A percentile compares a stretch with the other conserved stretches of the same genome.
These are phyloP conservation scores for Galeopterus variegatus DNA, from an alignment of 2,113 vertebrate species.

Conservation along the genomic window DNA sequence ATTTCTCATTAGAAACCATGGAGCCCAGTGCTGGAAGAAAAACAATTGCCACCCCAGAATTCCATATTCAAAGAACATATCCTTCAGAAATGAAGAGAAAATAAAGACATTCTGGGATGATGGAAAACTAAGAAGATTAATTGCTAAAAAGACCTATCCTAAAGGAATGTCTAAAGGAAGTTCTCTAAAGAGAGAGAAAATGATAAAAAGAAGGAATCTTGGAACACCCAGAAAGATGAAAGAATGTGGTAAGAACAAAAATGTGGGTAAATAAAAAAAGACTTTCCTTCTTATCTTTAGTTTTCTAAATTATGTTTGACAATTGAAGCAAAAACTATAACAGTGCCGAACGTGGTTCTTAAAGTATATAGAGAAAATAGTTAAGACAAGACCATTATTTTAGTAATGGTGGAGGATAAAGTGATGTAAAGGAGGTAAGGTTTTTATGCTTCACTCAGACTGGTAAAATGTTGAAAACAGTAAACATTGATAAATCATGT, in stretches of 20 bases:
- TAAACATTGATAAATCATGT: neutral
- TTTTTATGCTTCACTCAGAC: neutral
- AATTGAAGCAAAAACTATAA: neutral
- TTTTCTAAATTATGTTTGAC: neutral
- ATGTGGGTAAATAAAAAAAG: neutral
- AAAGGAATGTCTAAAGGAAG: neutral
- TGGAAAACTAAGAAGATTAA: neutral
- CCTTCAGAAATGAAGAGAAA: neutral
- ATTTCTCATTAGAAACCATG: neutral
- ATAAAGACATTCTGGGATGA: neutral
- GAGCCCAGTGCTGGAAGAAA: neutral
- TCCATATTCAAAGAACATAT: neutral
- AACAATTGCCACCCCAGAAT: neutral
- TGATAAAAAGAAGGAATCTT: neutral
- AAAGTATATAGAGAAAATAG: neutral
- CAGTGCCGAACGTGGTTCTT: neutral
- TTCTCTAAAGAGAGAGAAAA: neutral
- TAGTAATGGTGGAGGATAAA: neutral
- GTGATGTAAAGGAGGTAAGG: neutral
- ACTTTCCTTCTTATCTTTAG: neutral
- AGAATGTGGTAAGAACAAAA: neutral
- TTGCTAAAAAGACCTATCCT: neutral
- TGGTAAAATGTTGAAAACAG: neutral
- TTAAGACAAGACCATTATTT: neutral
- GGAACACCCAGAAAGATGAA: neutral